These are phyloP conservation scores for Protodeltote pygarga DNA, from an alignment of 2,888 invertebrate genomes.

Conservation along the genomic window DNA sequence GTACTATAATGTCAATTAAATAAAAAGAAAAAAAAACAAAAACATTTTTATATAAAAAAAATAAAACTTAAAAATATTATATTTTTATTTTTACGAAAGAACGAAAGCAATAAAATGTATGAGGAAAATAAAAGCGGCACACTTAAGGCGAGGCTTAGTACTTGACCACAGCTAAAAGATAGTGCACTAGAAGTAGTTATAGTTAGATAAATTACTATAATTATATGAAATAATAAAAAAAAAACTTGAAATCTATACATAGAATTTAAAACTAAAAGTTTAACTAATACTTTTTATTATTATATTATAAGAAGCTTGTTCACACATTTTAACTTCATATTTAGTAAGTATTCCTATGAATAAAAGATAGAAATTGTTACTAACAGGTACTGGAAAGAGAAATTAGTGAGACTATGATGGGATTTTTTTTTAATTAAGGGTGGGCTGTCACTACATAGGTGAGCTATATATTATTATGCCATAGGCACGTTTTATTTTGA, in stretches of 20 bases:
- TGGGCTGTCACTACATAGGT: constrained; percentile 59
- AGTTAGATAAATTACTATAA: constrained; percentile 84
- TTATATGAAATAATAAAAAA: constrained; percentile 70
- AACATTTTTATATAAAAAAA: constrained; percentile 21
- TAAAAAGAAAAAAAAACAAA: constrained; percentile 21
- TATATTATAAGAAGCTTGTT: constrained; percentile 85
- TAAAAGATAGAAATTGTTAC: constrained; percentile 66
- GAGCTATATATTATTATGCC: constrained; percentile 62
- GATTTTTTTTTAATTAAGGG: constrained; percentile 59
- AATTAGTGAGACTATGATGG: constrained; percentile 70
- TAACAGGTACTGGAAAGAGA: constrained; percentile 66
- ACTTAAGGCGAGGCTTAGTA: constrained; percentile 68
- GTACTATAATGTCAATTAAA: constrained; percentile 41
- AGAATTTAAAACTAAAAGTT: constrained; percentile 85
- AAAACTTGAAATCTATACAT: constrained; percentile 86
- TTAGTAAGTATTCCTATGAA: constrained; percentile 80
- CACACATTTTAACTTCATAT: constrained; percentile 86
- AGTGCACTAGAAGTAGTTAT: constrained; percentile 83
- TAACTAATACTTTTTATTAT: constrained; percentile 86
- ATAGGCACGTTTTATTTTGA: constrained; percentile 74
- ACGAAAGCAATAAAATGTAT: constrained; percentile 30
- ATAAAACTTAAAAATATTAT: neutral
- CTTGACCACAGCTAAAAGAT: constrained; percentile 85
- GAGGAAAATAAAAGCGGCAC: constrained; percentile 60
- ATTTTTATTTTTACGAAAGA: constrained; percentile 10